Evolutionary conservation across 2,113 vertebrate species (phyloP).

Genomic region (Melanerpes formicivorus): DNA sequence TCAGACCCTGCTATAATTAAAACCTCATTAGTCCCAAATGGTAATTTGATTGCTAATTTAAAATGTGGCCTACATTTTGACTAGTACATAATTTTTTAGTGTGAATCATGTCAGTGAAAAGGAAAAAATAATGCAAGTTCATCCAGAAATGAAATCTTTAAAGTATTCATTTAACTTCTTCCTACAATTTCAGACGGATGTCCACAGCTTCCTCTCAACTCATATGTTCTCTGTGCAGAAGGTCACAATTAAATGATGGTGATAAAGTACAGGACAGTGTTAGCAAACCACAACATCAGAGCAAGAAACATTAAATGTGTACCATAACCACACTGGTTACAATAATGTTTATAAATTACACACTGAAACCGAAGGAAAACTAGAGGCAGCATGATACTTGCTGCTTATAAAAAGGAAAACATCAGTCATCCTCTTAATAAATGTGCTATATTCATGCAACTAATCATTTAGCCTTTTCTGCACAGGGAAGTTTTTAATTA

Average conservation of each 20-base stretch:
- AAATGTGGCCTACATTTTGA: background rate
- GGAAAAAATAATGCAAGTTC: background rate
- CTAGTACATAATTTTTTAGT: background rate
- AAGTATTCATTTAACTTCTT: background rate
- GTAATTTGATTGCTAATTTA: background rate
- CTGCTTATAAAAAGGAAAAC: background rate
- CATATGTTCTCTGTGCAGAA: background rate
- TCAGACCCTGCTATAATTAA: background rate
- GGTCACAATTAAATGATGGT: background rate
- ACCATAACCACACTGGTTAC: background rate
- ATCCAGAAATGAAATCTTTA: background rate
- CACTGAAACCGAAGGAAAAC: background rate
- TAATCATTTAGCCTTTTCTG: background rate
- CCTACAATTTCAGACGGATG: background rate
- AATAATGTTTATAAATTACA: background rate
- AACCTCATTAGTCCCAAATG: conserved; percentile 24
- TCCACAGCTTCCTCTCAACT: background rate
- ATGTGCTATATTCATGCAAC: background rate
- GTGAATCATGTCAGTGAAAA: background rate
- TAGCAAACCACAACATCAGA: background rate
- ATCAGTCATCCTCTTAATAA: background rate
- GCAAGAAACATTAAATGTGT: background rate
- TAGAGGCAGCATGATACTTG: background rate
- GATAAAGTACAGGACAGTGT: background rate
- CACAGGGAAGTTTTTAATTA: background rate